These are phyloP conservation scores for Polypterus bichir DNA, from an alignment of 2,113 vertebrate genomes.

Conservation along the genomic window DNA sequence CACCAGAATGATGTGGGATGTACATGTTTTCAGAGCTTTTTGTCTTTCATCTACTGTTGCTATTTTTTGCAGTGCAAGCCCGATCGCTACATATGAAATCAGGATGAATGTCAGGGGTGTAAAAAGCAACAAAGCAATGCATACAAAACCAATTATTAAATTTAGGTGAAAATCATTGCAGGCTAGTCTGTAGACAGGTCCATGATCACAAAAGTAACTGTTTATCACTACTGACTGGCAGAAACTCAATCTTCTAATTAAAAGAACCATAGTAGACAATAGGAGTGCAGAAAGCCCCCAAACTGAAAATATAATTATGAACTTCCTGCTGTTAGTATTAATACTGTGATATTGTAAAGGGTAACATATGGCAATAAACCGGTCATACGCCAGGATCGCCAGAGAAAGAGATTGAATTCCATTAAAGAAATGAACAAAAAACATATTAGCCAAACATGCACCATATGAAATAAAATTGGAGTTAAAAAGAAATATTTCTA, in stretches of 20 bases:
- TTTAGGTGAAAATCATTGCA: conserved; percentile 29
- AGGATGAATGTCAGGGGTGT: conserved; percentile 15
- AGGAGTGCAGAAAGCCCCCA: conserved; percentile 9
- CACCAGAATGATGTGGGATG: not conserved
- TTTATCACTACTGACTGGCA: conserved; percentile 32
- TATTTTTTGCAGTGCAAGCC: not conserved
- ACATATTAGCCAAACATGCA: conserved; percentile 35
- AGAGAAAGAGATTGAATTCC: conserved; percentile 35
- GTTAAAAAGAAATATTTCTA: conserved; percentile 36
- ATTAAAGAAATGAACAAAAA: conserved; percentile 27
- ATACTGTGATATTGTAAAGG: conserved; percentile 33
- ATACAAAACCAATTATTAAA: not conserved
- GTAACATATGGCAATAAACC: conserved; percentile 37
- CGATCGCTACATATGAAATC: conserved; percentile 10
- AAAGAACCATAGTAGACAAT: not conserved
- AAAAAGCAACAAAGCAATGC: not conserved
- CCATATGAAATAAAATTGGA: conserved; percentile 24
- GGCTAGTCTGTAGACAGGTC: conserved; percentile 23
- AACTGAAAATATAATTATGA: conserved; percentile 12
- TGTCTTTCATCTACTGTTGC: not conserved
- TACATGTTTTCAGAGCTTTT: not conserved
- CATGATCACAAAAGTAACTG: conserved; percentile 40
- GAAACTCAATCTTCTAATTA: conserved; percentile 35
- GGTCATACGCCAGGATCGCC: conserved; percentile 34
- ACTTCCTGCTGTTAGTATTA: conserved; percentile 19